Percentiles rank a stretch among this genome's conserved stretches.
These are phyloP conservation scores for Lethocerus indicus DNA, from an alignment of 1,140 invertebrate genomes.

Conservation along the genomic window DNA sequence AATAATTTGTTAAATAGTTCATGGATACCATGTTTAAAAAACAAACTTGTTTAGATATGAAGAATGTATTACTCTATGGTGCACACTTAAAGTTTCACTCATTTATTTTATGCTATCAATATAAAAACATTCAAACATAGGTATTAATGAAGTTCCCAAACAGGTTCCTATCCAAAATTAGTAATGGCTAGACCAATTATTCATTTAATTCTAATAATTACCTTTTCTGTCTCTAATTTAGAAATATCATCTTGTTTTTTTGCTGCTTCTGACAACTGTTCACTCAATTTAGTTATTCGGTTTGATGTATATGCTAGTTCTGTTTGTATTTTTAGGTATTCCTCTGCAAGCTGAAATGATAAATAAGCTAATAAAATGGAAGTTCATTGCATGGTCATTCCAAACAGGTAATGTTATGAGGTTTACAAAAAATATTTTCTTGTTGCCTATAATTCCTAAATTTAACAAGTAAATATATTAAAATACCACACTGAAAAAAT, in stretches of 20 bases:
- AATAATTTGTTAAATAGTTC: too few relatives aligned
- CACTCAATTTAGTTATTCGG: conserved; percentile 44
- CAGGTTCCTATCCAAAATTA: conserved; percentile 1
- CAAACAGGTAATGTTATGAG: neutral
- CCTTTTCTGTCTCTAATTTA: conserved; percentile 55
- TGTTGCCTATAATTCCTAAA: neutral
- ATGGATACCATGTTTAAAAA: too few relatives aligned
- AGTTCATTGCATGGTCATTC: neutral
- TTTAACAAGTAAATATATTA: neutral
- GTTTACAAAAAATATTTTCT: neutral
- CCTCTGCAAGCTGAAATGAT: conserved; percentile 33
- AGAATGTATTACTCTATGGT: too few relatives aligned
- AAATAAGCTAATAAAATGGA: neutral
- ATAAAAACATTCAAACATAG: too few relatives aligned
- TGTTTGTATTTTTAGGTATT: conserved; percentile 44
- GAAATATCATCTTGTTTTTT: conserved; percentile 22
- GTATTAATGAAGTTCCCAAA: too few relatives aligned
- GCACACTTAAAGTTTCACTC: too few relatives aligned
- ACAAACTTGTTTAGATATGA: too few relatives aligned
- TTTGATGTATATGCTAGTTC: conserved; percentile 52
- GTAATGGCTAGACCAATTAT: conserved; percentile 3
- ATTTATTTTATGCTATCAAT: too few relatives aligned
- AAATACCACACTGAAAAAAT: neutral
- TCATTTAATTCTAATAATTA: conserved; percentile 10
- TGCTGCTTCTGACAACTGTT: conserved; percentile 37